Percentiles rank a stretch among this genome's conserved stretches.
Evolutionary conservation across 2,113 vertebrate species (phyloP).

Genomic region (Ellobius talpinus): DNA sequence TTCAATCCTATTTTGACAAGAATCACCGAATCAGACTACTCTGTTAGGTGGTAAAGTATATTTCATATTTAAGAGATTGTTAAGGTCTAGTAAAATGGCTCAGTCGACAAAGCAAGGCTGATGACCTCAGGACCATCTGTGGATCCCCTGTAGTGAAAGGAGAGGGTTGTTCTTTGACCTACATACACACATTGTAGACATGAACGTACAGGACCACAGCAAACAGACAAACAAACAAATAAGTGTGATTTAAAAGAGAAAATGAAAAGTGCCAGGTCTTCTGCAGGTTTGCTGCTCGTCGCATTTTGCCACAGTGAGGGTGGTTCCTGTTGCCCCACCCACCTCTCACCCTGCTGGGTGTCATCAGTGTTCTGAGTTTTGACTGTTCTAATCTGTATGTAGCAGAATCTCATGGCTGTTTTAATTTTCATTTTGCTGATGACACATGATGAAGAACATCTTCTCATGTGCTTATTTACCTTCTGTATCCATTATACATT

Average conservation of each 20-base stretch:
- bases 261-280: background rate
- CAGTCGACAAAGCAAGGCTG: background rate
- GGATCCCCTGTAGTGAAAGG: background rate
- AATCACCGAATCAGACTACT: background rate
- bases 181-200: background rate
- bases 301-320: background rate
- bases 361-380: background rate
- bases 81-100: background rate
- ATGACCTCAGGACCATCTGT: background rate
- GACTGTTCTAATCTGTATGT: background rate
- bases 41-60: background rate
- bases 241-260: background rate
- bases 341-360: background rate
- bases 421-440: background rate
- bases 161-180: background rate
- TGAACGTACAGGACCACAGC: background rate
- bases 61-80: background rate
- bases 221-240: no score
- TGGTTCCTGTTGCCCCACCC: background rate
- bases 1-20: background rate
- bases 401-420: background rate
- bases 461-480: background rate
- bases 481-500: conserved; percentile 26
- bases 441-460: background rate
- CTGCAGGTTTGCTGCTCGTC: background rate